Base-by-base conservation (phyloP, 2,888 invertebrate genomes). In the Encarsia formosa region DNA sequence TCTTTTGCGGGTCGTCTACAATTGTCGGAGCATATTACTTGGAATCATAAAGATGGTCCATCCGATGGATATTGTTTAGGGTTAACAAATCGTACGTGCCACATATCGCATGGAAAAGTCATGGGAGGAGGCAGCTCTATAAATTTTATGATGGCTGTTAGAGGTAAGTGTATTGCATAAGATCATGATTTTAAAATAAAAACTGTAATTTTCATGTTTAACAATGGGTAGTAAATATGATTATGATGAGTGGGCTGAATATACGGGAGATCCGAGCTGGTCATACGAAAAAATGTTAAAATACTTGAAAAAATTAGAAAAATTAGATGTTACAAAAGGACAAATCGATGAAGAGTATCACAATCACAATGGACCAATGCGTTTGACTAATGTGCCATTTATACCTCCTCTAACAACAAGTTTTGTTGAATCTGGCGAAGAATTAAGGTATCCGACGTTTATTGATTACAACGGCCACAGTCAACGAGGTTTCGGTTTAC, bases 241-340 rank as follows among this genome's bases (percentile, higher is more conserved):
- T 11, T 49, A 43, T n/a, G 23, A 49, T 19, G 43, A 38, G 13
- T 49, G 49, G 49, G 42, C 42, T 6, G 4, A 31, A 4, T 11
- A 31, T 5, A 49, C 49, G 5, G 43, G 38, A 4, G 49, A 49
- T 11, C 74, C 84, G 84, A 55, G 83, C 80, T 42, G 79, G 81
- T 56, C 81, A 85, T 18, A 52, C 39, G 2, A 48, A 39, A 9
- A 43, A 39, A 32, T 48, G 39, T 3, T 39, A 34, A 40, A 35
- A 23, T 26, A 15, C 2, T 49, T 43, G 4, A 38, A 31, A 9
- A 43, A 44, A 16, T 16, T 50, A 2, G 49, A 50, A 32, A 31
- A n/a, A 8, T 38, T 39, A 15, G 18, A 23, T 8, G 37, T 13
- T 4, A 11, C 4, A 1, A 3, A 22, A 5, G 37, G 26, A 3